phyloP scores from a whole-genome alignment of 2,797 vertebrate species.

The Thalassophryne amazonica region DNA sequence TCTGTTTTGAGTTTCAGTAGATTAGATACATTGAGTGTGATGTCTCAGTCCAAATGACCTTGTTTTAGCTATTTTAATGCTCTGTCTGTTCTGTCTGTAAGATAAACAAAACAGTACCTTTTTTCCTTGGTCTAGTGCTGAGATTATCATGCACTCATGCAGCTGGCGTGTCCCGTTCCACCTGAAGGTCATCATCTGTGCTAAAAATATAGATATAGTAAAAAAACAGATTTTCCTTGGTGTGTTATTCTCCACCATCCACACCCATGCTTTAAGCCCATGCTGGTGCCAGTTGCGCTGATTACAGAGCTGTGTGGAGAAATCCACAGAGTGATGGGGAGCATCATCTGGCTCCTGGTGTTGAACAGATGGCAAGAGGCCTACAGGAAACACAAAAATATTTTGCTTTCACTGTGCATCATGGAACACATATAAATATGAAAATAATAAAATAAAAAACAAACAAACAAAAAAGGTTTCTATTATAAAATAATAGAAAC shows the following conservation, averaged over 20 bases:
- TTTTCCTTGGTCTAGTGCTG: background rate
- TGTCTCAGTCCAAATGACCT: background rate
- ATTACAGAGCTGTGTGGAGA: conserved; percentile 21
- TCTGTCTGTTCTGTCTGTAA: conserved; percentile 1
- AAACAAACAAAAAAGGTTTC: too few relatives aligned
- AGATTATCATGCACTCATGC: conserved; percentile 22
- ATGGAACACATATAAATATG: too few relatives aligned
- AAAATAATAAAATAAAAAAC: too few relatives aligned
- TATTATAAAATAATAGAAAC: too few relatives aligned
- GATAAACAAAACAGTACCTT: conserved; percentile 14
- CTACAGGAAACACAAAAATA: too few relatives aligned
- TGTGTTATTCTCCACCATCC: background rate
- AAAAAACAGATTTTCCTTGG: conserved; percentile 9
- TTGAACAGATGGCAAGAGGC: conserved; percentile 56
- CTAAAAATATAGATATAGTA: background rate
- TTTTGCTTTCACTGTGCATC: too few relatives aligned
- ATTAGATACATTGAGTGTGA: background rate
- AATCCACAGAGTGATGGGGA: conserved; percentile 13
- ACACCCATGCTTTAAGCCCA: conserved; percentile 1
- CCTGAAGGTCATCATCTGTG: conserved; percentile 22
- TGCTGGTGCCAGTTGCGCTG: conserved; percentile 20
- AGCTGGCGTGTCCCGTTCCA: conserved; percentile 6
- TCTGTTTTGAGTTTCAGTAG: too few relatives aligned
- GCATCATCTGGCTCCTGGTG: conserved; percentile 29
- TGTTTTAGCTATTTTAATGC: background rate